A percentile compares a stretch with the other conserved stretches of the same genome.
Evolutionary conservation across 2,797 vertebrate genomes (phyloP).

Genomic region (Tamandua tetradactyla): DNA sequence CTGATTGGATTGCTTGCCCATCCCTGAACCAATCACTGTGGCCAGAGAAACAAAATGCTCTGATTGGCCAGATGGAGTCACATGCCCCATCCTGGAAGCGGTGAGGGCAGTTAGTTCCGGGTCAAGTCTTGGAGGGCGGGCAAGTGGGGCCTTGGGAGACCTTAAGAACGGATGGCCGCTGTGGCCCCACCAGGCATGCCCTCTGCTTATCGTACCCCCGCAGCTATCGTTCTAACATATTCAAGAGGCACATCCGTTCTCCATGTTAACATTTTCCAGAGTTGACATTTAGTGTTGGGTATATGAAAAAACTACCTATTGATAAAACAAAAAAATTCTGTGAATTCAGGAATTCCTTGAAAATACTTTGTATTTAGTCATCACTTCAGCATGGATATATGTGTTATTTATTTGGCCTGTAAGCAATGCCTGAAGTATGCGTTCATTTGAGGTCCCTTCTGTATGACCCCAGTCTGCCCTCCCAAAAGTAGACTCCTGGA

Average conservation of each 20-base stretch:
- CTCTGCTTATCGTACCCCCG: neutral
- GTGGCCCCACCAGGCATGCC: neutral
- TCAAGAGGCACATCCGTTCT: neutral
- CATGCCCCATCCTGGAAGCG: neutral
- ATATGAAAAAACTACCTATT: neutral
- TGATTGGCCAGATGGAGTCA: slow-evolving; percentile 39
- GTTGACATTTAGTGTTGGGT: neutral
- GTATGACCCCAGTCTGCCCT: neutral
- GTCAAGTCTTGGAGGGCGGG: too few relatives aligned
- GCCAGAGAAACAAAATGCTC: neutral
- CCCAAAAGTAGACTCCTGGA: neutral
- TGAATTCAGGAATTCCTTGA: slow-evolving; percentile 24
- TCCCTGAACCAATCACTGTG: neutral
- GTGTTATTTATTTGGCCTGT: neutral
- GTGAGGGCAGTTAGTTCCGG: neutral
- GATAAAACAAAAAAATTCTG: neutral
- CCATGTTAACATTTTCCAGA: neutral
- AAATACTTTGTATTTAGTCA: neutral
- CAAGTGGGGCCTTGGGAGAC: neutral
- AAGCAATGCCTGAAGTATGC: neutral
- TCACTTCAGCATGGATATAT: neutral
- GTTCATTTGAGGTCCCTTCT: neutral
- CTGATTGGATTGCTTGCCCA: neutral
- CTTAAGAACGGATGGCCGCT: neutral
- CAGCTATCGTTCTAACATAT: neutral